A percentile compares a stretch with the other conserved stretches of the same genome.
Evolutionary conservation across 2,888 invertebrate genomes (phyloP).

Genomic region (Theretra japonica): DNA sequence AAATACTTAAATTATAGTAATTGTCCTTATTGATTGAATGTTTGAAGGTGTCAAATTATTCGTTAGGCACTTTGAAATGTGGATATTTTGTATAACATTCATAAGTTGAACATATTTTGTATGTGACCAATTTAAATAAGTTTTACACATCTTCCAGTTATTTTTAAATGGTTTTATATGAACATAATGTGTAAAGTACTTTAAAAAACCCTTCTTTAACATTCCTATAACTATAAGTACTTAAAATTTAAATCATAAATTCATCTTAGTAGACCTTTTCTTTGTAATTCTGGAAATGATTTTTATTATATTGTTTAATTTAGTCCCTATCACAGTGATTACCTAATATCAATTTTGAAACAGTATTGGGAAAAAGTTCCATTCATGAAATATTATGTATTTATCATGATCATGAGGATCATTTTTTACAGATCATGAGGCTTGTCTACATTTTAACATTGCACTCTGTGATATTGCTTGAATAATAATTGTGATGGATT

Average conservation of each 20-base stretch:
- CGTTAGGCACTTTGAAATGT: background rate
- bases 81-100: constrained; percentile 21
- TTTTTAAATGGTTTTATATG: constrained; percentile 3
- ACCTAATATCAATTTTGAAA: background rate
- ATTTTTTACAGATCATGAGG: background rate
- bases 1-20: constrained; percentile 8
- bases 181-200: background rate
- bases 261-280: background rate
- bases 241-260: background rate
- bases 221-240: background rate
- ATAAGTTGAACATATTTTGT: background rate
- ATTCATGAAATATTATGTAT: background rate
- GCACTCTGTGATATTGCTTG: constrained; percentile 20
- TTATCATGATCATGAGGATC: too few relatives aligned
- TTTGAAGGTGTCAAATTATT: background rate
- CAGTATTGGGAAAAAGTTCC: background rate
- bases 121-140: constrained; percentile 4
- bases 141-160: background rate
- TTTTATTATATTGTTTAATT: background rate
- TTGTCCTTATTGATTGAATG: background rate
- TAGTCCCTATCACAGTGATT: background rate
- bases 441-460: background rate
- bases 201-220: background rate
- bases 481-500: background rate
- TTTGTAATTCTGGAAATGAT: background rate